Percentiles rank a stretch among this genome's conserved stretches.
These are phyloP conservation scores for Epizoanthus rinbou DNA, from an alignment of 92 coral and sea anemone species.

Conservation along the genomic window DNA sequence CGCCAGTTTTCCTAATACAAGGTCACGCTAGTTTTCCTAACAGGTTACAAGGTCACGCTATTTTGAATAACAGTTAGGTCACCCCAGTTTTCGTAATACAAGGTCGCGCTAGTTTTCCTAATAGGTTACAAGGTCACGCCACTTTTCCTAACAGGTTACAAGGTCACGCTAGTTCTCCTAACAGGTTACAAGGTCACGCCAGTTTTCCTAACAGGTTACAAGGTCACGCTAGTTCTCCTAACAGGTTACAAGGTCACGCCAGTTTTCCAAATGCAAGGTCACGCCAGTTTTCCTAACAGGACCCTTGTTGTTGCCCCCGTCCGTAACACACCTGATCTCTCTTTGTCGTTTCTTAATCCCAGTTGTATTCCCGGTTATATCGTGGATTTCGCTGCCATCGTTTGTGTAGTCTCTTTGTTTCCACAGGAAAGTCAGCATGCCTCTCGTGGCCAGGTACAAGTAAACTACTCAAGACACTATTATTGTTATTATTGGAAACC, in stretches of 20 bases:
- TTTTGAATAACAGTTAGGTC: background rate
- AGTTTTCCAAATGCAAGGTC: background rate
- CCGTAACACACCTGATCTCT: no score
- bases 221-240: background rate
- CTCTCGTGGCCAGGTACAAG: background rate
- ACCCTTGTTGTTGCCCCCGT: background rate
- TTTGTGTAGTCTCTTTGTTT: constrained; percentile 6
- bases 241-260: background rate
- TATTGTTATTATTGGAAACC: background rate
- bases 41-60: background rate
- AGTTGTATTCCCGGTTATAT: no score
- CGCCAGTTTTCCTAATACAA: background rate
- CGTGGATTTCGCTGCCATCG: background rate
- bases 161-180: background rate
- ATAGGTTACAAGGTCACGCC: background rate
- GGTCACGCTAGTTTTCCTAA: background rate
- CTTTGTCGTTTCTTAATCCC: no score
- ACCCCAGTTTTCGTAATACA: background rate
- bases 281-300: background rate
- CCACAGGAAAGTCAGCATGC: background rate
- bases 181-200: background rate
- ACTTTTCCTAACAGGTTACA: no score
- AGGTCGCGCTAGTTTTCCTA: background rate
- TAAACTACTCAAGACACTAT: background rate
- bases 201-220: no score